Evolutionary conservation across 2,113 vertebrate genomes (phyloP).

Genomic region (Indicator maculatus): DNA sequence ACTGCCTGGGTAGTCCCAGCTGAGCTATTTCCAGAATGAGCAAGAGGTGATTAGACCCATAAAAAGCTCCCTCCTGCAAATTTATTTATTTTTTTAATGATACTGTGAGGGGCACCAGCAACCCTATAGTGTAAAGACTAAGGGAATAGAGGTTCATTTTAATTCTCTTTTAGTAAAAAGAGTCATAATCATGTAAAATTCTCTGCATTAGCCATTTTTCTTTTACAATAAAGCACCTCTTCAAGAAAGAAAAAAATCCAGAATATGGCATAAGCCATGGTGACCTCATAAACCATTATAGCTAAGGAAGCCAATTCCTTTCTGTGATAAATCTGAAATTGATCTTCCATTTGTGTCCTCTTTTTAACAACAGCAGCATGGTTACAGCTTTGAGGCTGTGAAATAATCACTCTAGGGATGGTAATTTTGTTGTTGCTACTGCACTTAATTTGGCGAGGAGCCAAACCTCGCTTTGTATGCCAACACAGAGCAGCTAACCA

Average conservation of each 20-base stretch:
- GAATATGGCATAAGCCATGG: not conserved
- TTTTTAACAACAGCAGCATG: not conserved
- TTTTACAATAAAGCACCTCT: slow-evolving; percentile 45
- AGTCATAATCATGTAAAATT: slow-evolving; percentile 25
- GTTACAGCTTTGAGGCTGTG: not conserved
- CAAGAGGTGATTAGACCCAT: not conserved
- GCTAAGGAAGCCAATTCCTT: slow-evolving; percentile 38
- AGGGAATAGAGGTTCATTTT: not conserved
- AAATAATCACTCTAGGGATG: not conserved
- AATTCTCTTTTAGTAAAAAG: slow-evolving; percentile 45
- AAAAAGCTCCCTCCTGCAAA: not conserved
- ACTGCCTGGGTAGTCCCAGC: not conserved
- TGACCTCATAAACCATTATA: slow-evolving; percentile 57
- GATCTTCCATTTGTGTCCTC: slow-evolving; percentile 37
- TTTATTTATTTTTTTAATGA: not conserved
- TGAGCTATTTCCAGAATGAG: not conserved
- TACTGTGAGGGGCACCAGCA: not conserved
- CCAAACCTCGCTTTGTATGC: not conserved
- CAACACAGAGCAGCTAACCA: not conserved
- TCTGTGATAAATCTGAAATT: slow-evolving; percentile 42
- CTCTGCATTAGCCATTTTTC: slow-evolving; percentile 42
- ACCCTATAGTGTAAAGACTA: not conserved
- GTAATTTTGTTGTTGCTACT: not conserved
- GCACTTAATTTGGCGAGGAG: not conserved
- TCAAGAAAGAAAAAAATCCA: slow-evolving; percentile 39